Conservation (phyloP, 2,797 vertebrate species). For the Sebastolobus altivelis region DNA sequence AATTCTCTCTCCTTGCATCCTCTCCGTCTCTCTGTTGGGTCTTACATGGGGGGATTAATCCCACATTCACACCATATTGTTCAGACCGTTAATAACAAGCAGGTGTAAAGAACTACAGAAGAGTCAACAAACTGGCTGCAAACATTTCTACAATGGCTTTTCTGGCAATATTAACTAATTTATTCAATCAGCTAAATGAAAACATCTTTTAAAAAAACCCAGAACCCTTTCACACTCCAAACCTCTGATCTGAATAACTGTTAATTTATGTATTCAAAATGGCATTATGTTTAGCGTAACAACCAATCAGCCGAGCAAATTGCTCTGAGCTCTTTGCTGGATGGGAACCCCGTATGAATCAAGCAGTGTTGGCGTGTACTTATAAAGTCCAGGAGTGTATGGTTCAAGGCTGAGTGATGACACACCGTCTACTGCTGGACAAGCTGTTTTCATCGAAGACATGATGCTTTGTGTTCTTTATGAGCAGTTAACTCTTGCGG, state of each 20-base stretch:
- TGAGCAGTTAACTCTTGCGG: constrained; percentile 28
- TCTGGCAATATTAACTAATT: too few relatives aligned
- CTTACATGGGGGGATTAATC: too few relatives aligned
- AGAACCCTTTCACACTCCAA: background rate
- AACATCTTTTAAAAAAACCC: too few relatives aligned
- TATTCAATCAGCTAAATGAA: too few relatives aligned
- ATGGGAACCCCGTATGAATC: constrained; percentile 5
- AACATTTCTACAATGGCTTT: too few relatives aligned
- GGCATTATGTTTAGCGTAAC: constrained; percentile 24
- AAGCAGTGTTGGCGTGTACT: constrained; percentile 18
- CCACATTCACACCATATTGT: too few relatives aligned
- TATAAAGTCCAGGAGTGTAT: constrained; percentile 34
- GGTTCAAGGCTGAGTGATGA: constrained; percentile 49
- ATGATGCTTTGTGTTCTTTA: constrained; percentile 42
- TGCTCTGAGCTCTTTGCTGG: constrained; percentile 2
- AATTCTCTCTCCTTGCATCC: background rate
- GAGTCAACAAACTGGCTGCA: too few relatives aligned
- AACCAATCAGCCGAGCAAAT: constrained; percentile 29
- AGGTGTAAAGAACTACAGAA: too few relatives aligned
- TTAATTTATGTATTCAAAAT: background rate
- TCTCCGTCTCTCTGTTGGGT: background rate
- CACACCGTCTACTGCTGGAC: constrained; percentile 52
- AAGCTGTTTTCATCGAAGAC: constrained; percentile 28
- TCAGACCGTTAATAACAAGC: too few relatives aligned
- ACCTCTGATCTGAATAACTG: constrained; percentile 1